Base-by-base conservation (phyloP, 2,888 invertebrate species). In the Marasmarcha lunaedactyla region DNA sequence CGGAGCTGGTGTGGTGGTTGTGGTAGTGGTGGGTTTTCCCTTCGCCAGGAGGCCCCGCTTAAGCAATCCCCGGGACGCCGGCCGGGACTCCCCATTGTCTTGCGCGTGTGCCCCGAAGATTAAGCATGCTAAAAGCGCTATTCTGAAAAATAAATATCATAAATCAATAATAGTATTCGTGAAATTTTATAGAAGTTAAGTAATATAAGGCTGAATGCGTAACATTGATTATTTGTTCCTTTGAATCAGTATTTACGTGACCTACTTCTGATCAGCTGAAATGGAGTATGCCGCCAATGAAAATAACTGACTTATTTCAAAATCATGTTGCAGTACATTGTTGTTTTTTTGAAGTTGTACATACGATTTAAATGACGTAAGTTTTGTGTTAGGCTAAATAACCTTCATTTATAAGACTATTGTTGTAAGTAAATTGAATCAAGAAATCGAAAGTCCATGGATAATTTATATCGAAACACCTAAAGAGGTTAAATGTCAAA, bases 1-100 rank as follows among this genome's bases (percentile, higher is more conserved):
- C 40, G 81, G 78, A 4, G 74, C 57, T 1, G 62, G 50, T 35
- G 78, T 77, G 27, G 78, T 76, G 6, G 79, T 78, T 0, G 44
- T 34, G 4, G 77, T 77, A n/a, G 76, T 76, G 27, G 73, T 70
- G 1, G 54, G 57, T 46, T 81, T 83, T 25, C 64, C 68, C 42
- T 79, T 74, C 13, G 53, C 50, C 6, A 68, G 52, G 1, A 60
- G 62, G 1, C 77, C 77, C 13, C 81, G 60, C 46, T 79, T 81
- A 33, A 73, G 64, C 14, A 79, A 55, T 1, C 69, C 72, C 11
- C 77, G 57, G 1, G 61, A 42, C 0, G 57, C 51, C 26, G 69
- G 53, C 12, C 67, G 51, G 14, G 62, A 51, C 38, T 71, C 77
- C 0, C 63, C 64, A 0, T 76, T 66, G 1, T 66, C 79, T 47